A percentile compares a stretch with the other conserved stretches of the same genome.
Conservation (phyloP, 2,113 vertebrate genomes). For the Melanostigma gelatinosum region DNA sequence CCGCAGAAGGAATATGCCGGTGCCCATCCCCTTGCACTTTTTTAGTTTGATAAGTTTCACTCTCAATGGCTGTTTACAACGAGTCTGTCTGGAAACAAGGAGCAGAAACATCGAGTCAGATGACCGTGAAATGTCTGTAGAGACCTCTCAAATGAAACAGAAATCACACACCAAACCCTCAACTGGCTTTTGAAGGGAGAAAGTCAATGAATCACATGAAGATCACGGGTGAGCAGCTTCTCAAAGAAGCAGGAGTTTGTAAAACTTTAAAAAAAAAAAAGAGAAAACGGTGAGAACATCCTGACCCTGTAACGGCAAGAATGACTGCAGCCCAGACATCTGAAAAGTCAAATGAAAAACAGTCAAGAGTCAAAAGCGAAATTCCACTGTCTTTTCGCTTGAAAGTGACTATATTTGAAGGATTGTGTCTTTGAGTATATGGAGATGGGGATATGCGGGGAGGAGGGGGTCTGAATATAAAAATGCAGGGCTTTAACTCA, state of each 20-base stretch:
- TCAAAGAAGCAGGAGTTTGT: conserved; percentile 21
- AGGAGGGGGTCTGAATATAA: conserved; percentile 42
- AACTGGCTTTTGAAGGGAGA: conserved; percentile 25
- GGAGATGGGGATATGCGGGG: conserved; percentile 37
- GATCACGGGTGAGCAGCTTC: conserved; percentile 17
- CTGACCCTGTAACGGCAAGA: conserved; percentile 55
- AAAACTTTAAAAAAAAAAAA: conserved; percentile 55
- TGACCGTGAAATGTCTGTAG: conserved; percentile 57
- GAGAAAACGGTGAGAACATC: conserved; percentile 16
- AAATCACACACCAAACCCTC: conserved; percentile 24
- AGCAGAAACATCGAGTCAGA: conserved; percentile 60
- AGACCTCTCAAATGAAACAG: conserved; percentile 54
- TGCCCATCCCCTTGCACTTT: conserved; percentile 44
- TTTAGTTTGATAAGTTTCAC: conserved; percentile 63
- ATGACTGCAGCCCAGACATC: conserved; percentile 11
- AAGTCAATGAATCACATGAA: conserved; percentile 51
- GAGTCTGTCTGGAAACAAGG: conserved; percentile 56
- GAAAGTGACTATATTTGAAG: conserved; percentile 65
- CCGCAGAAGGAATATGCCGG: conserved; percentile 56
- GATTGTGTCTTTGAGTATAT: conserved; percentile 63
- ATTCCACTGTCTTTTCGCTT: conserved; percentile 61
- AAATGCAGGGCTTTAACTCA: conserved; percentile 66
- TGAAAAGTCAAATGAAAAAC: conserved; percentile 49
- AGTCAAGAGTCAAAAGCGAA: conserved; percentile 21
- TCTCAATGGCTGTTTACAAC: conserved; percentile 71